A percentile compares a stretch with the other conserved stretches of the same genome.
These are phyloP conservation scores for Carcina quercana DNA, from an alignment of 2,888 invertebrate species.

Conservation along the genomic window DNA sequence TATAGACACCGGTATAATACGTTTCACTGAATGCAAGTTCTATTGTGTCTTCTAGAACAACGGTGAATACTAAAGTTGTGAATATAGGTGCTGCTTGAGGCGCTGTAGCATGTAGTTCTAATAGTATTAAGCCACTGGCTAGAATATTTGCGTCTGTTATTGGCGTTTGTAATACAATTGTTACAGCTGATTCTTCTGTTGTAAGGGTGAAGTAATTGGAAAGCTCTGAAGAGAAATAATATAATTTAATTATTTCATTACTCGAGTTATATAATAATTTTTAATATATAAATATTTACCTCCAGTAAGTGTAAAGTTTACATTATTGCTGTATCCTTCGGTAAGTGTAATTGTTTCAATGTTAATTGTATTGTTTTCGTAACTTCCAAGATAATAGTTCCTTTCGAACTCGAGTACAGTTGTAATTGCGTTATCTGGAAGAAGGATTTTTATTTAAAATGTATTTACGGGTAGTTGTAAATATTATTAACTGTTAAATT, in stretches of 20 bases:
- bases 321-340: slow-evolving; percentile 13
- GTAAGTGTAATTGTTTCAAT: slow-evolving; percentile 14
- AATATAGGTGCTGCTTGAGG: slow-evolving; percentile 19
- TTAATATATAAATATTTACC: slow-evolving; percentile 9
- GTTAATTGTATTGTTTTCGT: slow-evolving; percentile 9
- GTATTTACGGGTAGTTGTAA: no score
- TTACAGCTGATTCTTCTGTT: slow-evolving; percentile 12
- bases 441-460: neutral
- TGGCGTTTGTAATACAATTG: slow-evolving; percentile 9
- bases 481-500: no score
- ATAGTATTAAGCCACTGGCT: slow-evolving; percentile 20
- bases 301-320: slow-evolving; percentile 13
- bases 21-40: neutral
- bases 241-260: neutral
- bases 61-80: slow-evolving; percentile 27
- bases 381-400: slow-evolving; percentile 16
- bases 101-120: slow-evolving; percentile 27
- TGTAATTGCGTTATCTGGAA: slow-evolving; percentile 13
- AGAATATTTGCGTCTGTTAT: slow-evolving; percentile 27
- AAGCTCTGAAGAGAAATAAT: neutral
- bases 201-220: slow-evolving; percentile 13
- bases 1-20: neutral
- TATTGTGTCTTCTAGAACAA: slow-evolving; percentile 8
- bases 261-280: neutral
- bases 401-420: slow-evolving; percentile 19